Evolutionary conservation across 1,140 invertebrate species (phyloP), one percentile per base, ranked within the genome.

Genomic region (Drosophila ercepeae): DNA sequence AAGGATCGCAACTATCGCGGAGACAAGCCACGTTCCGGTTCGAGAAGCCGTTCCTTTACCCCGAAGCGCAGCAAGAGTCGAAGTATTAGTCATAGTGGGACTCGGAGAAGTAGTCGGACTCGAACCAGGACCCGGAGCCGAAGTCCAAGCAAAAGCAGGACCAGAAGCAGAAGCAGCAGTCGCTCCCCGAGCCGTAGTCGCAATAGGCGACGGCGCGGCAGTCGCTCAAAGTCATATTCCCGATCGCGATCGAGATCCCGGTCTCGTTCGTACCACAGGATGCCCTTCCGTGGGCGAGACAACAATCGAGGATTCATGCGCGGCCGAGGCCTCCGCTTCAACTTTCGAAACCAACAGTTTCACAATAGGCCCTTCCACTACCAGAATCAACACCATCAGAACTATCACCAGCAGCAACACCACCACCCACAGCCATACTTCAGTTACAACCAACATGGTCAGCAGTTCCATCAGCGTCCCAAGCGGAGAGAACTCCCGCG

Each of bases 1-100:
- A 97, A 96, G 84, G 96, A 96, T 67, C 92, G 96, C 51, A 97
- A 96, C 77, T 98, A 97, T 81, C 92, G 97, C 0, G 95, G 95
- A 39, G 94, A 95, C 46, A 92, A 91, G 71, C 78, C 55, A 3
- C 41, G 16, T 14, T 45, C 54, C 5, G 27, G 21, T 2, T 64
- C 60, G 7, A 14, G 55, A n/a, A 63, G 53, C 29, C 55, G 42
- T 7, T 61, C 60, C 4, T 27, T 29, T 9, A 61, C 57, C 23
- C 42, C n/a, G 2, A 49, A 27, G n/a, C 42, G 14, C 4, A 64
- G 29, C 60, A 61, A 64, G 42, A 61, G 55, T 16, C 29, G 29
- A 9, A 32, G 29, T 32, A 4, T 36, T 27, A 49, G 65, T 27
- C 58, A 18, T n/a, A n/a, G n/a, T n/a, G n/a, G n/a, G n/a, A n/a